Conservation (phyloP, 1,140 invertebrate species). For the Maconellicoccus hirsutus region DNA sequence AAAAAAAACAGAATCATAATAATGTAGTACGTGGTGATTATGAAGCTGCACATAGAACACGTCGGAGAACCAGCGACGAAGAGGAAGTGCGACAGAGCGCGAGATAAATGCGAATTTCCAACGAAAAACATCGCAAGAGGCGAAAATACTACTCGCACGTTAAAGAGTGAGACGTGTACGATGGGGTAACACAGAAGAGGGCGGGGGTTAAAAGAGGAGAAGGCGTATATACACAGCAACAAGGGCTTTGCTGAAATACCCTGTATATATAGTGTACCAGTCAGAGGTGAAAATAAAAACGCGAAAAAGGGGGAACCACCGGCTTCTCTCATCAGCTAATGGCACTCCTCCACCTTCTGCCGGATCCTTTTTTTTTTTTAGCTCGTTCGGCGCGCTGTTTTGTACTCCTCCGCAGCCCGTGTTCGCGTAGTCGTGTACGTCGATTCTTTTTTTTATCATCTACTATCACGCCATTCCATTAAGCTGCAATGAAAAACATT, state of each 20-base stretch:
- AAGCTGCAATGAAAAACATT: slow-evolving; percentile 22
- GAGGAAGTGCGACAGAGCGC: no score
- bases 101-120: no score
- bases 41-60: background rate
- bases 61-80: background rate
- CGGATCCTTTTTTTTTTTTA: background rate
- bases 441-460: slow-evolving; percentile 12
- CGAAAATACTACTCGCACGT: no score
- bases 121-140: no score
- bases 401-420: background rate
- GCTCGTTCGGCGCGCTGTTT: background rate
- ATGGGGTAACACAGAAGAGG: no score
- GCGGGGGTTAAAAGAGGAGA: no score
- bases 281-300: background rate
- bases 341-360: slow-evolving; percentile 1
- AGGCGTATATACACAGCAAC: no score
- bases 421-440: no score
- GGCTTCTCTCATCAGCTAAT: slow-evolving; percentile 22
- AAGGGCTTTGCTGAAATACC: no score
- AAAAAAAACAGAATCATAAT: background rate
- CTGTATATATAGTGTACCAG: no score
- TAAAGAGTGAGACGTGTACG: no score
- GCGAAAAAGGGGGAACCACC: background rate
- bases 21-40: slow-evolving; percentile 4
- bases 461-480: slow-evolving; percentile 21